Conservation (phyloP, 2,888 invertebrate species). For the Glyphotaelius pellucidus region DNA sequence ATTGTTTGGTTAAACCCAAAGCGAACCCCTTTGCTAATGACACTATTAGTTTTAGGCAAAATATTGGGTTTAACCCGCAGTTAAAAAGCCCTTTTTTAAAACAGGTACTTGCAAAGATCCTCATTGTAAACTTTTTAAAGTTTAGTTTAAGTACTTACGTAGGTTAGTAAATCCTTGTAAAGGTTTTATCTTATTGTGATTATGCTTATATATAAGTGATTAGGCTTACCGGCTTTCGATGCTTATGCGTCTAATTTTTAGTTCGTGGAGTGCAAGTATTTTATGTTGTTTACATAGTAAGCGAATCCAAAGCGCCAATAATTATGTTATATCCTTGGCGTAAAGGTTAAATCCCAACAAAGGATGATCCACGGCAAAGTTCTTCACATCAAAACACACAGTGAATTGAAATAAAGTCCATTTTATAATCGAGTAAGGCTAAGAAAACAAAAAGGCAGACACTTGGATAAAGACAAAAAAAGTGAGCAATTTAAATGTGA, state of each 20-base stretch:
- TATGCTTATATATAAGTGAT: no score
- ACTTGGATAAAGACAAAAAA: constrained; percentile 43
- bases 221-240: not conserved
- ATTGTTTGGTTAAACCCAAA: not conserved
- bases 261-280: not conserved
- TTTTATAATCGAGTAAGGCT: not conserved
- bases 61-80: not conserved
- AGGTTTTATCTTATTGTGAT: not conserved
- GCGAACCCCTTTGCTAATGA: not conserved
- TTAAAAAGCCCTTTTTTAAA: not conserved
- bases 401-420: not conserved
- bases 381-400: not conserved
- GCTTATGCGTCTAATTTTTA: not conserved
- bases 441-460: constrained; percentile 49
- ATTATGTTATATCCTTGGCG: not conserved
- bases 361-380: not conserved
- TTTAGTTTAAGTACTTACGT: not conserved
- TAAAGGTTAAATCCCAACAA: not conserved
- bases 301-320: not conserved
- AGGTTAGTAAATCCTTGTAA: not conserved
- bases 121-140: not conserved
- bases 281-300: not conserved
- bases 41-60: not conserved
- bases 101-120: not conserved
- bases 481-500: constrained; percentile 50